Evolutionary conservation across 1,140 invertebrate species (phyloP).

Genomic region (Goniozus legneri): DNA sequence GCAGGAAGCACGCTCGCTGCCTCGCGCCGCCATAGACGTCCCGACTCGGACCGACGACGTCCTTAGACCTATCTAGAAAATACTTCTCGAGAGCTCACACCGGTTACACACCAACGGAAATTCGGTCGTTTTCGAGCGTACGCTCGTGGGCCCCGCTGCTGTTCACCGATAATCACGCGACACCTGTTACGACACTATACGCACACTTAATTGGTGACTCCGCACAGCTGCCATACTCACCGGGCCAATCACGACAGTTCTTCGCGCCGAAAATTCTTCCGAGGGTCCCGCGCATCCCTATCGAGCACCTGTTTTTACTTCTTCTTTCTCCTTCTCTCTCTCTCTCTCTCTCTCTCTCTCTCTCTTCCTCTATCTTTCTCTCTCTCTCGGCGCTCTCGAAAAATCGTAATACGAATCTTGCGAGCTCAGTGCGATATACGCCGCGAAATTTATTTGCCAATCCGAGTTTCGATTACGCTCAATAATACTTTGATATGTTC

Average conservation of each 20-base stretch:
- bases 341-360: neutral
- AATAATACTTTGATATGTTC: no score
- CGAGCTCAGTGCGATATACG: no score
- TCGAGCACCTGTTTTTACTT: conserved; percentile 22
- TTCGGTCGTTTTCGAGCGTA: no score
- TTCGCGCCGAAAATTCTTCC: conserved; percentile 26
- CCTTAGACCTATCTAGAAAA: conserved; percentile 17
- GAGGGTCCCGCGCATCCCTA: conserved; percentile 22
- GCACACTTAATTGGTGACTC: conserved; percentile 29
- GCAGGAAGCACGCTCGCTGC: conserved; percentile 36
- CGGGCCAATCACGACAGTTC: conserved; percentile 31
- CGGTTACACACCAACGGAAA: no score
- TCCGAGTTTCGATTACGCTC: no score
- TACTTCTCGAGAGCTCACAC: no score
- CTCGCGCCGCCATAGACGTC: conserved; percentile 25
- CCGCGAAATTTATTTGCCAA: no score
- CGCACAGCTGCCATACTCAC: conserved; percentile 32
- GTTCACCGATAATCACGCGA: conserved; percentile 29
- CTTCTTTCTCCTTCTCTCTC: neutral
- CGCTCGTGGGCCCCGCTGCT: no score
- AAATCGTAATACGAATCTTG: no score
- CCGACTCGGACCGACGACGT: conserved; percentile 20
- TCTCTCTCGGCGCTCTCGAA: no score
- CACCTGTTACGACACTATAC: conserved; percentile 33
- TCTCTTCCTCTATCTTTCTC: no score